Conservation (phyloP, 1,140 invertebrate genomes). For the Calephelis nemesis region DNA sequence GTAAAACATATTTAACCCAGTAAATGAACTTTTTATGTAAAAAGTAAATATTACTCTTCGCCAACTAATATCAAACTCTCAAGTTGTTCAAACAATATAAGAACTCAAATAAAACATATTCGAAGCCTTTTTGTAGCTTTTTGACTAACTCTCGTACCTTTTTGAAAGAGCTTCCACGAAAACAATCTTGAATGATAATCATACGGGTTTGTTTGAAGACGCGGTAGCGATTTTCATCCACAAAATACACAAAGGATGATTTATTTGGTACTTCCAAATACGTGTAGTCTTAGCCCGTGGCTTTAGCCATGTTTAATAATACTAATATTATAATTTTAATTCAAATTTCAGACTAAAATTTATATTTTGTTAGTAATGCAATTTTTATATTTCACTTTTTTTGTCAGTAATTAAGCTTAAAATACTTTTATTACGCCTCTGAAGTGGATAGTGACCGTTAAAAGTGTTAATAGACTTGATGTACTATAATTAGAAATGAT, state of each 20-base stretch:
- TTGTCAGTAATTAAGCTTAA: too few relatives aligned
- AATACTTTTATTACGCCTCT: too few relatives aligned
- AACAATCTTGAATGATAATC: slow-evolving; percentile 10
- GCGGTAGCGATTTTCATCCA: background rate
- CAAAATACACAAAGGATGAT: background rate
- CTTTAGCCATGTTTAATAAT: too few relatives aligned
- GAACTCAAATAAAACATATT: slow-evolving; percentile 9
- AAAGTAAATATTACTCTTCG: slow-evolving; percentile 5
- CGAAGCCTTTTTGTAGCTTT: slow-evolving; percentile 2
- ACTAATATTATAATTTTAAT: too few relatives aligned
- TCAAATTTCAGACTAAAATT: too few relatives aligned
- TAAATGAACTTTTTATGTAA: background rate
- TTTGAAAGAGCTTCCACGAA: background rate
- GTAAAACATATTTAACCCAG: too few relatives aligned
- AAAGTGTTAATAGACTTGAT: too few relatives aligned
- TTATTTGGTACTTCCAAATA: background rate
- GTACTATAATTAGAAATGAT: too few relatives aligned
- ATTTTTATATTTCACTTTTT: too few relatives aligned
- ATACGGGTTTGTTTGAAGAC: slow-evolving; percentile 1
- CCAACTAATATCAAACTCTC: slow-evolving; percentile 1
- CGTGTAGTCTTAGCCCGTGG: too few relatives aligned
- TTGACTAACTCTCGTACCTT: background rate
- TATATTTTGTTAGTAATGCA: too few relatives aligned
- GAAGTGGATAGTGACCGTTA: too few relatives aligned
- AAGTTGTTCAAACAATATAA: slow-evolving; percentile 12